Conservation (phyloP, 2,113 vertebrate genomes). For the Gasterosteus nipponicus region DNA sequence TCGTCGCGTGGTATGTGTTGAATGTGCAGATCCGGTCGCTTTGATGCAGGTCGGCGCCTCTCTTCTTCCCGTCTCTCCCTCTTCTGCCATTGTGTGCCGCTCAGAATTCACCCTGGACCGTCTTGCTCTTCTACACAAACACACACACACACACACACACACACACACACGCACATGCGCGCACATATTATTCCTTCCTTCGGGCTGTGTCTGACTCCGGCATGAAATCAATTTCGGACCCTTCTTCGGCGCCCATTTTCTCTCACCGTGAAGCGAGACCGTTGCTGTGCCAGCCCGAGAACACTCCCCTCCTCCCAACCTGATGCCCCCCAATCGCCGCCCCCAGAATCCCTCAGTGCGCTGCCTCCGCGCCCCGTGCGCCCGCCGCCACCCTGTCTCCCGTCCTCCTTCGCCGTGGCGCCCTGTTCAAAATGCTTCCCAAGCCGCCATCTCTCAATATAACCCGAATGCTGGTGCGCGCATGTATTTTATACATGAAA, state of each 20-base stretch:
- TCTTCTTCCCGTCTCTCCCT: conserved; percentile 47
- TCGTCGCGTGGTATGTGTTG: not conserved
- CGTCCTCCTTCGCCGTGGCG: conserved; percentile 20
- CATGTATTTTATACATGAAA: not conserved
- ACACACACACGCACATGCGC: conserved; percentile 23
- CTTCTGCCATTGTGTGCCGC: conserved; percentile 58
- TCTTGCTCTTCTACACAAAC: conserved; percentile 26
- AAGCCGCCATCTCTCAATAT: not conserved
- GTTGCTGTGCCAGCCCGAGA: conserved; percentile 72
- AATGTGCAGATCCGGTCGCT: conserved; percentile 58
- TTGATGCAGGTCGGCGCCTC: conserved; percentile 67
- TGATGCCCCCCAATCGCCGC: conserved; percentile 35
- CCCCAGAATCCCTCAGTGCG: conserved; percentile 54
- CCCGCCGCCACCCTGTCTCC: not conserved
- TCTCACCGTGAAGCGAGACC: conserved; percentile 72
- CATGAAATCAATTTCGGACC: conserved; percentile 80
- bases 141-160: conserved; percentile 41
- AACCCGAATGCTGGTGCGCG: not conserved
- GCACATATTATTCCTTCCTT: conserved; percentile 61
- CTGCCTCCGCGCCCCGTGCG: conserved; percentile 1
- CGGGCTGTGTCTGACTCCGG: conserved; percentile 74
- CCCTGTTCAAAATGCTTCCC: not conserved
- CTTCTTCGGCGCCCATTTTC: conserved; percentile 67
- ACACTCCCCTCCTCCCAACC: conserved; percentile 25
- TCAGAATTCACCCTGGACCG: conserved; percentile 54